Conservation (phyloP, 2,888 invertebrate genomes). For the Agriopis aurantiaria region DNA sequence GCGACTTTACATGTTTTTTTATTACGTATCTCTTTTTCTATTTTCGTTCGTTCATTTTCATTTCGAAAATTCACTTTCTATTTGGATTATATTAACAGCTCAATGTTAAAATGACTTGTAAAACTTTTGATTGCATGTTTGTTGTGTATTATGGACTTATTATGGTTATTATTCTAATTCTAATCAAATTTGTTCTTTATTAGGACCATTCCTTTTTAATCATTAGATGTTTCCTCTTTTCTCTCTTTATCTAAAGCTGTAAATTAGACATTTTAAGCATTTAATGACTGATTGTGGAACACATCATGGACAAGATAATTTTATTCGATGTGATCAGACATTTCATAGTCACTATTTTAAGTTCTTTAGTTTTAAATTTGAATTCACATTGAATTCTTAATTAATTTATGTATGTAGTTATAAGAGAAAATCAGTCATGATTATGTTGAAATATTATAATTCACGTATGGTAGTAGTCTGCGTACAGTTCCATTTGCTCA, state of each 20-base stretch:
- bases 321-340: constrained; percentile 55
- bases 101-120: constrained; percentile 71
- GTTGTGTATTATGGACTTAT: constrained; percentile 57
- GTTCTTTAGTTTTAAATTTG: constrained; percentile 58
- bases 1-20: background rate
- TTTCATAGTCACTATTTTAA: constrained; percentile 56
- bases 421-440: constrained; percentile 40
- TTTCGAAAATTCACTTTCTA: constrained; percentile 6
- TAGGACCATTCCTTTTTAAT: constrained; percentile 80
- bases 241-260: constrained; percentile 65
- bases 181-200: constrained; percentile 49
- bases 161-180: constrained; percentile 47
- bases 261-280: constrained; percentile 71
- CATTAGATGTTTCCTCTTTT: constrained; percentile 69
- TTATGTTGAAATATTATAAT: constrained; percentile 51
- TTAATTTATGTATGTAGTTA: constrained; percentile 49
- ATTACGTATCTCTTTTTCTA: constrained; percentile 12
- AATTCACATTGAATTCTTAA: constrained; percentile 66
- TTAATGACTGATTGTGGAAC: constrained; percentile 71
- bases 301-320: constrained; percentile 53
- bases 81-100: constrained; percentile 54
- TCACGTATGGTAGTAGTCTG: constrained; percentile 73
- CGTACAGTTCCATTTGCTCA: constrained; percentile 68
- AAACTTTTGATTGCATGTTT: constrained; percentile 81
- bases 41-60: constrained; percentile 5